These are phyloP conservation scores for Styela clava DNA, from an alignment of 23 tunicate genomes.

Conservation along the genomic window DNA sequence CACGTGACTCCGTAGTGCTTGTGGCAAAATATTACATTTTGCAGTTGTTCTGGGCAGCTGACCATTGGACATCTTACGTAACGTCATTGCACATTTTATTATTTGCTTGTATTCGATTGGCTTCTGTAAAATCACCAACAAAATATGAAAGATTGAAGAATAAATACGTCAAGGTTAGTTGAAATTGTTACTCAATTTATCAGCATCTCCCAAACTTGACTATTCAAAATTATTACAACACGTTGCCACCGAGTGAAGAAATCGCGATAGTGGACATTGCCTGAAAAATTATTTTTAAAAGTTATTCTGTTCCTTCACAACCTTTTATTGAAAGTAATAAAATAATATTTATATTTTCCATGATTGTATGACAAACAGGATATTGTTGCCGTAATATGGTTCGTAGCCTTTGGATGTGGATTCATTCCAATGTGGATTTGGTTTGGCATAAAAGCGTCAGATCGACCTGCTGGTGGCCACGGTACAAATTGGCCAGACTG, in stretches of 20 bases:
- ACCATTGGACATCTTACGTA: neutral
- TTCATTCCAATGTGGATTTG: neutral
- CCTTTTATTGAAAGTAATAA: no score
- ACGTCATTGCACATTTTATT: neutral
- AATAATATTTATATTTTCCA: no score
- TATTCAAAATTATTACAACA: no score
- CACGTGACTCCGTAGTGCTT: no score
- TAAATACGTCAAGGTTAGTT: neutral
- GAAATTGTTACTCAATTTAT: no score
- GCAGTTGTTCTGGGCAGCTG: neutral
- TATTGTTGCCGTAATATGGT: neutral
- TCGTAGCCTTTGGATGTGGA: neutral
- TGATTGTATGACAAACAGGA: no score
- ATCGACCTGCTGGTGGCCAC: neutral
- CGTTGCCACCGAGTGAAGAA: no score
- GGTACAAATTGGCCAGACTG: neutral
- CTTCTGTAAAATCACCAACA: neutral
- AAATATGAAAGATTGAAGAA: neutral
- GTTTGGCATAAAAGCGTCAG: neutral
- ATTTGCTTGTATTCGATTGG: neutral
- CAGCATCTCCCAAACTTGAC: no score
- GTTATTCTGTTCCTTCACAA: no score
- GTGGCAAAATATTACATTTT: no score
- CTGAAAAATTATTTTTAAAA: no score
- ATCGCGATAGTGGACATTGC: no score